These are phyloP conservation scores for Polyergus mexicanus DNA, from an alignment of 1,140 invertebrate species.

Conservation along the genomic window DNA sequence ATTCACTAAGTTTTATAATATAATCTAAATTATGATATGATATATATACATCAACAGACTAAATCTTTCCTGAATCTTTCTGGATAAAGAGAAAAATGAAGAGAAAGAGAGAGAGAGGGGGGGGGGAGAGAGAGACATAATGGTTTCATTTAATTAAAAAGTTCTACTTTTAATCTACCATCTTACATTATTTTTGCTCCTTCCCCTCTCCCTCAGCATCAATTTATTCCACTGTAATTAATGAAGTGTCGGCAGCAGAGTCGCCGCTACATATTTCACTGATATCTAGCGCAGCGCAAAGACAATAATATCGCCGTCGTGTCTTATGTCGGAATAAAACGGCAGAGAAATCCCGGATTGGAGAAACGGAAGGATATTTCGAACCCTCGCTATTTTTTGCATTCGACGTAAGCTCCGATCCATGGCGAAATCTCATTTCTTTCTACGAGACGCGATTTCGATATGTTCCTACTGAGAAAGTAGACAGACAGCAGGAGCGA, in stretches of 20 bases:
- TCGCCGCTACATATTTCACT: slow-evolving; percentile 55
- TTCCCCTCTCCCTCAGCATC: background rate
- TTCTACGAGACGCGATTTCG: slow-evolving; percentile 47
- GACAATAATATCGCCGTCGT: slow-evolving; percentile 50
- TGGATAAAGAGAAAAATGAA: too few species aligned
- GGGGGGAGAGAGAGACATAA: background rate
- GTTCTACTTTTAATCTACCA: slow-evolving; percentile 57
- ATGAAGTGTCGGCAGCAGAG: slow-evolving; percentile 37
- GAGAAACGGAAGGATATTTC: slow-evolving; percentile 1
- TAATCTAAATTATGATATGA: slow-evolving; percentile 29
- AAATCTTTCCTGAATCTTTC: slow-evolving; percentile 20
- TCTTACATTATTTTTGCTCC: slow-evolving; percentile 49
- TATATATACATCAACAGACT: background rate
- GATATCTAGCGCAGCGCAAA: slow-evolving; percentile 23
- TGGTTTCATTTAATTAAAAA: slow-evolving; percentile 57
- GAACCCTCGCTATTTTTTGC: slow-evolving; percentile 48
- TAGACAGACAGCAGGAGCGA: background rate
- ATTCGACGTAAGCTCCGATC: slow-evolving; percentile 44
- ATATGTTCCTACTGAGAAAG: background rate
- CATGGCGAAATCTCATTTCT: slow-evolving; percentile 63
- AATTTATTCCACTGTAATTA: slow-evolving; percentile 31
- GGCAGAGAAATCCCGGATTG: background rate
- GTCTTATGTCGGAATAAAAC: slow-evolving; percentile 34
- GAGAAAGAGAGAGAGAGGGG: too few species aligned
- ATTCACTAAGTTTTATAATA: slow-evolving; percentile 3